Percentiles rank a stretch among this genome's conserved stretches.
These are phyloP conservation scores for Parapsyche elsis DNA, from an alignment of 1,140 invertebrate species.

Conservation along the genomic window DNA sequence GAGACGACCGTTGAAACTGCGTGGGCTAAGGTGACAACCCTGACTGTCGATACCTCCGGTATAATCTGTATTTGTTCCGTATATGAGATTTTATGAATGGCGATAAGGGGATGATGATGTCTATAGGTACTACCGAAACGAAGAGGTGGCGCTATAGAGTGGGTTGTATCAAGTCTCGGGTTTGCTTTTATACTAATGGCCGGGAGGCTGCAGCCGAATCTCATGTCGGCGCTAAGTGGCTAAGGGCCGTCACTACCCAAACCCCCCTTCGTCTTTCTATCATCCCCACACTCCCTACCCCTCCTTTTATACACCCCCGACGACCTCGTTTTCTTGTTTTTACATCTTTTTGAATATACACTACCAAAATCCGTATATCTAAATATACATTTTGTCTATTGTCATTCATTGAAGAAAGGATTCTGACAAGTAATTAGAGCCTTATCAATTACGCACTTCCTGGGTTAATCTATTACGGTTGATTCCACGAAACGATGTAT, in stretches of 20 bases:
- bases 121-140: no score
- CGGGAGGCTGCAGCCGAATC: constrained; percentile 48
- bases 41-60: not conserved
- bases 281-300: not conserved
- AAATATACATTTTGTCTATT: no score
- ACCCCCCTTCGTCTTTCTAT: not conserved
- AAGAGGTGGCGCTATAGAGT: not conserved
- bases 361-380: not conserved
- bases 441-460: no score
- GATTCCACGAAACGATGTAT: no score
- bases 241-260: constrained; percentile 41
- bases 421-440: no score
- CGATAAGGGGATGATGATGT: no score
- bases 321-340: constrained; percentile 13
- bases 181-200: constrained; percentile 54
- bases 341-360: not conserved
- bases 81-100: no score
- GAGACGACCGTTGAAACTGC: constrained; percentile 38
- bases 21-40: not conserved
- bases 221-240: constrained; percentile 53
- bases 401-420: no score
- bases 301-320: not conserved
- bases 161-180: constrained; percentile 50
- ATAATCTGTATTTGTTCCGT: not conserved
- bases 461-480: no score